These are phyloP conservation scores for Eristalis pertinax DNA, from an alignment of 2,888 invertebrate genomes.

Conservation along the genomic window DNA sequence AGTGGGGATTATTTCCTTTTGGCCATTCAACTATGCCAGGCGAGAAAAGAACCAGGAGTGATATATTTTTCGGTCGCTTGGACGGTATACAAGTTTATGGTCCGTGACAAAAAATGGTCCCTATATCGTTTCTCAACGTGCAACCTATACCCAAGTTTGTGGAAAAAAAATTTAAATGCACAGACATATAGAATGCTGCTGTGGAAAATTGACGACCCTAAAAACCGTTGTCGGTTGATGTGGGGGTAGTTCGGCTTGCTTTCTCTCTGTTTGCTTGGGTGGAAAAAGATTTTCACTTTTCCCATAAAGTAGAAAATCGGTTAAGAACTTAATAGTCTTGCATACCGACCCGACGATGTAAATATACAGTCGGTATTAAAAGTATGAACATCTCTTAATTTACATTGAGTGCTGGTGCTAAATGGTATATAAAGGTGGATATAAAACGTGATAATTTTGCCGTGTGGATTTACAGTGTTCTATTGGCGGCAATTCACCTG, in stretches of 20 bases:
- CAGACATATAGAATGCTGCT: constrained; percentile 56
- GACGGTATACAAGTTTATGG: constrained; percentile 70
- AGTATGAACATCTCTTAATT: constrained; percentile 47
- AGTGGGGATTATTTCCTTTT: constrained; percentile 37
- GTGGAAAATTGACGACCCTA: constrained; percentile 66
- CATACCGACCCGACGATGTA: constrained; percentile 6
- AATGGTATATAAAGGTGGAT: no score
- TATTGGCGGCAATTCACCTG: no score
- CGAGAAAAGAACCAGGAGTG: constrained; percentile 56
- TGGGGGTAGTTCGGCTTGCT: constrained; percentile 15
- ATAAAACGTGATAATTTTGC: background rate
- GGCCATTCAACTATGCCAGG: constrained; percentile 31
- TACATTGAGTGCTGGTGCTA: background rate
- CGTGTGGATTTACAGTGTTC: no score
- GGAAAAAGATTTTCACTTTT: constrained; percentile 55
- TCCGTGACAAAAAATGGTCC: constrained; percentile 68
- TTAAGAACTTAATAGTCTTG: constrained; percentile 49
- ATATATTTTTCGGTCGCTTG: constrained; percentile 69
- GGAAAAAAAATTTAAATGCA: constrained; percentile 23
- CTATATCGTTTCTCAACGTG: constrained; percentile 69
- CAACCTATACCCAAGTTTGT: constrained; percentile 10
- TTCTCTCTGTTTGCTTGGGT: constrained; percentile 49
- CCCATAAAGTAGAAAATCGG: constrained; percentile 45
- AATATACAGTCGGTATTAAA: constrained; percentile 57
- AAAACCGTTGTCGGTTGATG: constrained; percentile 37